Evolutionary conservation across 1,140 invertebrate genomes (phyloP).

Genomic region (Papilio polytes): DNA sequence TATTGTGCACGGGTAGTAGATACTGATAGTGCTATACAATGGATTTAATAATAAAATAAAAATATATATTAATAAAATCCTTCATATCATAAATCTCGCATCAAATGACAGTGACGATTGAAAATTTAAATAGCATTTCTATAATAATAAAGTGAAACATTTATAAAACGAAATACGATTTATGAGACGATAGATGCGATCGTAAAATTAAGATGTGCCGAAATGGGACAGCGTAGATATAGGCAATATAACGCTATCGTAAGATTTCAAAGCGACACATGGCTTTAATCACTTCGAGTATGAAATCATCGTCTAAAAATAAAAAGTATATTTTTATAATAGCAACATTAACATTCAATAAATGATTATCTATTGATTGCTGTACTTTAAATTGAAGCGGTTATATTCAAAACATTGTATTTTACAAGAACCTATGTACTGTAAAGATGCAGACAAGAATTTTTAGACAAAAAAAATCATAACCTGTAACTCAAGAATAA

Average conservation of each 20-base stretch:
- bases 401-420: no score
- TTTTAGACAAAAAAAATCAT: no score
- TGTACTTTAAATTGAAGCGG: no score
- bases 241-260: conserved; percentile 18
- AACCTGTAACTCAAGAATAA: no score
- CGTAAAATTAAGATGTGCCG: conserved; percentile 35
- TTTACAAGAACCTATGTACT: no score
- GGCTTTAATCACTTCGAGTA: conserved; percentile 12
- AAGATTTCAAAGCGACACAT: conserved; percentile 36
- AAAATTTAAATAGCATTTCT: neutral
- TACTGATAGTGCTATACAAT: no score
- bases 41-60: no score
- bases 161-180: conserved; percentile 11
- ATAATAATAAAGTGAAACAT: neutral
- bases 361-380: no score
- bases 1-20: no score
- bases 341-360: neutral
- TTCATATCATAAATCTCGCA: neutral
- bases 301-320: conserved; percentile 38
- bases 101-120: neutral
- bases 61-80: no score
- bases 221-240: conserved; percentile 32
- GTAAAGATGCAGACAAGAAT: no score
- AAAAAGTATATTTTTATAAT: conserved; percentile 13
- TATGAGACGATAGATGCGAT: neutral